Conservation (phyloP, 2,888 invertebrate genomes). For the Lypha dubia region DNA sequence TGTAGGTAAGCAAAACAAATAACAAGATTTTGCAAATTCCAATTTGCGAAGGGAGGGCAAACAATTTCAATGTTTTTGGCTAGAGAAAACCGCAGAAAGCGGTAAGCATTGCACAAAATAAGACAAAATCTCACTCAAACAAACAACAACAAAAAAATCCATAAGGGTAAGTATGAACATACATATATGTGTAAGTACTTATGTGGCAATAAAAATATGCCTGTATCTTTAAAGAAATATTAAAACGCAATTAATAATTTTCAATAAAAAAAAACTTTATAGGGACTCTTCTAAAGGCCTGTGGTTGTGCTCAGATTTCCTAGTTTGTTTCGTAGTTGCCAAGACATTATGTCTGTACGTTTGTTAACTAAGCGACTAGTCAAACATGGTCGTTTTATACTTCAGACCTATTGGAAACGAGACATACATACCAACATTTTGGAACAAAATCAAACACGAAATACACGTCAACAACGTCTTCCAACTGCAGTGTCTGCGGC, state of each 20-base stretch:
- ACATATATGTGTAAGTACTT: background rate
- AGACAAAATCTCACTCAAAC: background rate
- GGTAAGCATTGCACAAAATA: conserved; percentile 43
- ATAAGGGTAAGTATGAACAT: background rate
- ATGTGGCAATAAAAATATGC: background rate
- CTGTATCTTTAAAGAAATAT: conserved; percentile 2
- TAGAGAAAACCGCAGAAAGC: conserved; percentile 57
- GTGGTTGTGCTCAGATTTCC: conserved; percentile 4
- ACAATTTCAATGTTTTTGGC: conserved; percentile 43
- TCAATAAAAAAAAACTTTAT: background rate
- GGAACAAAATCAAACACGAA: conserved; percentile 80
- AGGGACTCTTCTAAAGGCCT: conserved; percentile 9
- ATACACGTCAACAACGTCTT: conserved; percentile 78
- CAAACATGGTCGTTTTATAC: conserved; percentile 86
- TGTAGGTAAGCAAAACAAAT: conserved; percentile 31
- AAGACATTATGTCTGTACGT: conserved; percentile 85
- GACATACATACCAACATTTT: conserved; percentile 84
- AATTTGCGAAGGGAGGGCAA: background rate
- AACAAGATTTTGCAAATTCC: conserved; percentile 18
- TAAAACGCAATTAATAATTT: conserved; percentile 62
- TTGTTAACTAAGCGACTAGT: conserved; percentile 85
- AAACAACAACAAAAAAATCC: background rate
- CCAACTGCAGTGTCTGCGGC: conserved; percentile 77
- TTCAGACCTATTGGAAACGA: conserved; percentile 84
- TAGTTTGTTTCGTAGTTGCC: conserved; percentile 34